A percentile compares a stretch with the other conserved stretches of the same genome.
These are phyloP conservation scores for Papilio aristodemus DNA, from an alignment of 1,140 invertebrate genomes.

Conservation along the genomic window DNA sequence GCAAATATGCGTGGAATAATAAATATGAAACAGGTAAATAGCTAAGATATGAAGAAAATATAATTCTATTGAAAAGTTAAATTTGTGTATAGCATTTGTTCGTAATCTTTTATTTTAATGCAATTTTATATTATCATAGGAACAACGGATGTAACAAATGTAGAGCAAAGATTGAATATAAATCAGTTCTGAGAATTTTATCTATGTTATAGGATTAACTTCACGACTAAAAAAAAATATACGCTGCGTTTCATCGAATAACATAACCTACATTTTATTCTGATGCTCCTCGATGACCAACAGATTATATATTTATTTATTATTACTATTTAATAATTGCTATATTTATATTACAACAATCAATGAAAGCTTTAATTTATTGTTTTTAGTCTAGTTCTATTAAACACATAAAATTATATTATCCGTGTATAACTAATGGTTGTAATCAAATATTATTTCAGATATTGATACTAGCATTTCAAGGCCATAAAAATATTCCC, in stretches of 20 bases:
- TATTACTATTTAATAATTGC: too few species aligned
- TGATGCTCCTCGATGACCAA: too few species aligned
- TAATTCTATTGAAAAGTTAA: too few species aligned
- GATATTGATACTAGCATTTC: neutral
- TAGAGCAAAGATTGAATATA: conserved; percentile 8
- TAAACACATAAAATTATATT: neutral
- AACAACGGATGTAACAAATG: conserved; percentile 7
- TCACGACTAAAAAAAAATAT: conserved; percentile 1
- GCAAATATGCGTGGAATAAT: too few species aligned
- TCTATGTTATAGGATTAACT: conserved; percentile 11
- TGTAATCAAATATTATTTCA: neutral
- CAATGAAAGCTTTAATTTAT: conserved; percentile 33
- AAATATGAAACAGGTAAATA: too few species aligned
- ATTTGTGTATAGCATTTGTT: too few species aligned
- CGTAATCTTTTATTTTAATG: too few species aligned
- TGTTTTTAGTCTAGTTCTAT: neutral
- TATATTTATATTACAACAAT: neutral
- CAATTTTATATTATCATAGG: neutral
- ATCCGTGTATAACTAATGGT: neutral
- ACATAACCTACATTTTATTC: conserved; percentile 1
- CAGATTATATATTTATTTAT: too few species aligned
- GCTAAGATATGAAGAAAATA: too few species aligned
- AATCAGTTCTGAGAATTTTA: conserved; percentile 11
- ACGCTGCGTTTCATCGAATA: conserved; percentile 1
- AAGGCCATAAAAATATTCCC: conserved; percentile 56